Percentiles rank a stretch among this genome's conserved stretches.
phyloP scores from a whole-genome alignment of 2,113 vertebrate genomes.

The Beaufortia kweichowensis region DNA sequence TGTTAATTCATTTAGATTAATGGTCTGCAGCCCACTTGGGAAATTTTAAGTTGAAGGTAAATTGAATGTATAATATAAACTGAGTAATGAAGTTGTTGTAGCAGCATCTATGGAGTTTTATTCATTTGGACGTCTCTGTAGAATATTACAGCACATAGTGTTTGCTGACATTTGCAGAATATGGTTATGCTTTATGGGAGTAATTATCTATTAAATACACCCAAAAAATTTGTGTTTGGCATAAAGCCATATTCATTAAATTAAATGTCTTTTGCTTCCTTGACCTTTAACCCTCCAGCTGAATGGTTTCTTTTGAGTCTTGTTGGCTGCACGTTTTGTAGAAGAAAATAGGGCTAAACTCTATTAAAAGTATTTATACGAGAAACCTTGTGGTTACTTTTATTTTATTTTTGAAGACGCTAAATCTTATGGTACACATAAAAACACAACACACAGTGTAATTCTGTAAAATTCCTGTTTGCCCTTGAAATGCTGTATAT shows the following conservation, averaged over 20 bases:
- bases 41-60: constrained; percentile 34
- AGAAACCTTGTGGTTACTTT: neutral
- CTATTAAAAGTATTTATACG: neutral
- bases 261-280: neutral
- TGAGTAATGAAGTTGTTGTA: constrained; percentile 31
- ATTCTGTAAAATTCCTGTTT: neutral
- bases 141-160: constrained; percentile 1
- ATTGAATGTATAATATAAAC: constrained; percentile 37
- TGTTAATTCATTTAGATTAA: constrained; percentile 34
- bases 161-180: constrained; percentile 25
- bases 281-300: neutral
- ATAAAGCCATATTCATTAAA: constrained; percentile 6
- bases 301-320: neutral
- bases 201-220: constrained; percentile 29
- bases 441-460: neutral
- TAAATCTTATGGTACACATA: neutral
- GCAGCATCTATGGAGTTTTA: constrained; percentile 19
- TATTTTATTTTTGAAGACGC: neutral
- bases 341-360: neutral
- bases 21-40: constrained; percentile 29
- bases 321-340: neutral
- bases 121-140: constrained; percentile 28
- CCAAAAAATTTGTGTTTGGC: neutral
- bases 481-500: constrained; percentile 27
- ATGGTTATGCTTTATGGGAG: constrained; percentile 15